phyloP scores from a whole-genome alignment of 2,888 invertebrate genomes.

The Dyspetes luteomarginatus region DNA sequence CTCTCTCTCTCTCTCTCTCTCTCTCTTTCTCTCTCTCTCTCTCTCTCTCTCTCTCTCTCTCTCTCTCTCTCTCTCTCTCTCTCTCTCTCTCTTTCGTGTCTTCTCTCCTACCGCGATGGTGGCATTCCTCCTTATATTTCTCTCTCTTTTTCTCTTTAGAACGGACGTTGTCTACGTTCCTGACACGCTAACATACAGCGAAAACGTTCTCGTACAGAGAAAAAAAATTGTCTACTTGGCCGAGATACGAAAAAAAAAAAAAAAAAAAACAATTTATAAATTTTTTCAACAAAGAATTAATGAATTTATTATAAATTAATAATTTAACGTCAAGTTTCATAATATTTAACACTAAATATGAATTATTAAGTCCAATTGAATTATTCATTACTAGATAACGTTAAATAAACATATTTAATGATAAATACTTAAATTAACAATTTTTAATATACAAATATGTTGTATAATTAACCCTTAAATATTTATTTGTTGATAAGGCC shows the following conservation, averaged over 20 bases:
- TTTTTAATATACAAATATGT: no score
- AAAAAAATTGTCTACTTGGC: background rate
- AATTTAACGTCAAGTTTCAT: background rate
- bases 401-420: no score
- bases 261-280: background rate
- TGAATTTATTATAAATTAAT: background rate
- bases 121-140: constrained; percentile 44
- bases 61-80: constrained; percentile 35
- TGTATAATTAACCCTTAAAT: no score
- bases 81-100: constrained; percentile 9
- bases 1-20: constrained; percentile 14
- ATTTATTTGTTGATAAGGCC: no score
- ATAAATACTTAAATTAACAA: no score
- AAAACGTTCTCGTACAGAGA: background rate
- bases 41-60: constrained; percentile 1
- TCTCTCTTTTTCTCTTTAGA: constrained; percentile 13
- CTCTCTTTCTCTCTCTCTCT: constrained; percentile 39
- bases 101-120: constrained; percentile 42
- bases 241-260: background rate
- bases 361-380: no score
- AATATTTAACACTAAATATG: no score
- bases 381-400: no score
- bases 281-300: background rate
- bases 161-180: constrained; percentile 59
- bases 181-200: constrained; percentile 52